phyloP scores from a whole-genome alignment of 2,113 vertebrate genomes.

The Rousettus leschenaultii region DNA sequence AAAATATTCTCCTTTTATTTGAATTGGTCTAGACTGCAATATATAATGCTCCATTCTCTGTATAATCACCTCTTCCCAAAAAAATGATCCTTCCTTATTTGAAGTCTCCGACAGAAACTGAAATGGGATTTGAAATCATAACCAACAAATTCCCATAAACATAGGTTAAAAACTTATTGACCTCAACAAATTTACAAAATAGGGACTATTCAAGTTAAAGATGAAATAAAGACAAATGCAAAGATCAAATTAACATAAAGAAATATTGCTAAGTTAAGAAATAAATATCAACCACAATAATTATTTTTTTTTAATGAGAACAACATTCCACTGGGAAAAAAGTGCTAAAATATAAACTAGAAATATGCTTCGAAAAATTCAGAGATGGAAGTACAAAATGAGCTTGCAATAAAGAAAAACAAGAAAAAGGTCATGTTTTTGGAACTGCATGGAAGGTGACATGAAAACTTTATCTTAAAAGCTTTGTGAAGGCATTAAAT shows the following conservation, averaged over 20 bases:
- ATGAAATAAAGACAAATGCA: neutral
- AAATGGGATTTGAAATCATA: slow-evolving; percentile 15
- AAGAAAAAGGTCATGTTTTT: neutral
- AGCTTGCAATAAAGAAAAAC: neutral
- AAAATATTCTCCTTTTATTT: neutral
- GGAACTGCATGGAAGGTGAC: neutral
- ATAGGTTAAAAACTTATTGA: neutral
- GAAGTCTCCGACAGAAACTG: neutral
- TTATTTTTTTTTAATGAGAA: neutral
- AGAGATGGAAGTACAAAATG: neutral
- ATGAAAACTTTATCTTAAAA: neutral
- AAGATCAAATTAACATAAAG: slow-evolving; percentile 59
- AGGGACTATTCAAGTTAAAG: neutral
- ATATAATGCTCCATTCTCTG: neutral
- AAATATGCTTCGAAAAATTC: neutral
- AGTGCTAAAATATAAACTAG: neutral
- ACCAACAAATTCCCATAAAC: neutral
- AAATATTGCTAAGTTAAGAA: neutral
- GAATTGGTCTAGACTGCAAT: neutral
- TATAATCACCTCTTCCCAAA: neutral
- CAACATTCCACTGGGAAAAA: neutral
- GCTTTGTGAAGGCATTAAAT: neutral
- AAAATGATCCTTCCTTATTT: neutral
- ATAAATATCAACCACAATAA: slow-evolving; percentile 24
- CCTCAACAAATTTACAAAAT: slow-evolving; percentile 6